phyloP scores from a whole-genome alignment of 1,140 invertebrate species.

The roundworm (Caenorhabditis elegans) region DNA sequence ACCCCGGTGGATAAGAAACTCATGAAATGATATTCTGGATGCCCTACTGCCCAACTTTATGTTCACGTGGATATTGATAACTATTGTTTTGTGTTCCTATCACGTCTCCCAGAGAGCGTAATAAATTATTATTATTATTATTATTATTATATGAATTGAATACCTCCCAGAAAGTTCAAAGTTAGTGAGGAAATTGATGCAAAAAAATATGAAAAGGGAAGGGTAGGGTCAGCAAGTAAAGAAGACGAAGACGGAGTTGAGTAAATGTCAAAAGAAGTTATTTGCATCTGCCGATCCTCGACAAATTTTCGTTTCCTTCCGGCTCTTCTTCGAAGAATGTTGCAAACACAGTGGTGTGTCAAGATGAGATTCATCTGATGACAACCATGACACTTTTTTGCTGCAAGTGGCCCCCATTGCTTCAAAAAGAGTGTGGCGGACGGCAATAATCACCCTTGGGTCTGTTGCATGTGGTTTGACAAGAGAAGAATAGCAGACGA shows the following conservation, averaged over 20 bases:
- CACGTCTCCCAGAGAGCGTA: too few relatives aligned
- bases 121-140: too few relatives aligned
- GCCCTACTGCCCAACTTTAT: too few relatives aligned
- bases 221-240: too few relatives aligned
- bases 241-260: background rate
- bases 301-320: constrained; percentile 14
- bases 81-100: too few relatives aligned
- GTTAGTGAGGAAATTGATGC: background rate
- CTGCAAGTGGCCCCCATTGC: background rate
- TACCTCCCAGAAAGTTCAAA: constrained; percentile 21
- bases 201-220: background rate
- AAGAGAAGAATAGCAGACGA: background rate
- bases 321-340: background rate
- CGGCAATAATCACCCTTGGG: constrained; percentile 26
- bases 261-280: constrained; percentile 27
- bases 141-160: background rate
- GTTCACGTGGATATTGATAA: too few relatives aligned
- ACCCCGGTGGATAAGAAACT: too few relatives aligned
- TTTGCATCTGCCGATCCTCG: constrained; percentile 25
- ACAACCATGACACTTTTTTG: constrained; percentile 15
- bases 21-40: too few relatives aligned
- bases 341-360: background rate
- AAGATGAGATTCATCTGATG: constrained; percentile 12
- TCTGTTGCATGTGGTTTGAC: constrained; percentile 7
- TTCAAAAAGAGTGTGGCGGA: background rate